A percentile compares a stretch with the other conserved stretches of the same genome.
Evolutionary conservation across 2,888 invertebrate species (phyloP).

Genomic region (Rhingia campestris): DNA sequence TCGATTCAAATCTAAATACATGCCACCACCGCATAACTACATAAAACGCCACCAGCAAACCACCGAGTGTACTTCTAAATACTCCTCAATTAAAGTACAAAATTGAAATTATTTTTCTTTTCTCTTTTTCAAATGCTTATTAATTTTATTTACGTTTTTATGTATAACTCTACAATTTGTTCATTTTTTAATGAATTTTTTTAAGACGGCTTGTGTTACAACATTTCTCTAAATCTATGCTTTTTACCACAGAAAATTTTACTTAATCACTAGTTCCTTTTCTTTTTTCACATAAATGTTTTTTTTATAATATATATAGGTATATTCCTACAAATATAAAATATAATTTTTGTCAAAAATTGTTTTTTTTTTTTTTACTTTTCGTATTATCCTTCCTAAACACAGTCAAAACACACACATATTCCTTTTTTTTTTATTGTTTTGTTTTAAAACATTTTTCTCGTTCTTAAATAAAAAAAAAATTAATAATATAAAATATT

Average conservation of each 20-base stretch:
- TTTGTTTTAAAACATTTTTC: constrained; percentile 41
- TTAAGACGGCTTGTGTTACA: constrained; percentile 73
- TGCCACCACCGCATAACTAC: not conserved
- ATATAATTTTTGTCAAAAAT: constrained; percentile 31
- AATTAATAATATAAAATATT: not conserved
- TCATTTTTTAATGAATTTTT: constrained; percentile 25
- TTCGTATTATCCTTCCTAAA: constrained; percentile 46
- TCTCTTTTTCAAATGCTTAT: constrained; percentile 2
- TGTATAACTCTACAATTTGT: constrained; percentile 34
- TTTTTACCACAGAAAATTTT: constrained; percentile 73
- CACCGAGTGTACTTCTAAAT: constrained; percentile 16
- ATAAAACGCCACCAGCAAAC: constrained; percentile 15
- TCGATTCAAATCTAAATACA: not conserved
- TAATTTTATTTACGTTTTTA: constrained; percentile 5
- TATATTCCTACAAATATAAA: constrained; percentile 62
- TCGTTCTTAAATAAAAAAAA: constrained; percentile 23
- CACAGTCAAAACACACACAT: constrained; percentile 69
- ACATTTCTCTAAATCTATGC: constrained; percentile 70
- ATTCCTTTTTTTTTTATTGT: constrained; percentile 20
- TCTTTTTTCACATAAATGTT: constrained; percentile 45
- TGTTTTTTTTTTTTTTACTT: constrained; percentile 19
- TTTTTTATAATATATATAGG: constrained; percentile 25
- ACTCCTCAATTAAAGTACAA: constrained; percentile 22
- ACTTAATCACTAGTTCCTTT: constrained; percentile 69
- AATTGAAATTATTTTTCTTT: constrained; percentile 15